Percentiles rank a stretch among this genome's conserved stretches.
Evolutionary conservation across 2,888 invertebrate species (phyloP).

Genomic region (Parapristionchus giblindavisi): DNA sequence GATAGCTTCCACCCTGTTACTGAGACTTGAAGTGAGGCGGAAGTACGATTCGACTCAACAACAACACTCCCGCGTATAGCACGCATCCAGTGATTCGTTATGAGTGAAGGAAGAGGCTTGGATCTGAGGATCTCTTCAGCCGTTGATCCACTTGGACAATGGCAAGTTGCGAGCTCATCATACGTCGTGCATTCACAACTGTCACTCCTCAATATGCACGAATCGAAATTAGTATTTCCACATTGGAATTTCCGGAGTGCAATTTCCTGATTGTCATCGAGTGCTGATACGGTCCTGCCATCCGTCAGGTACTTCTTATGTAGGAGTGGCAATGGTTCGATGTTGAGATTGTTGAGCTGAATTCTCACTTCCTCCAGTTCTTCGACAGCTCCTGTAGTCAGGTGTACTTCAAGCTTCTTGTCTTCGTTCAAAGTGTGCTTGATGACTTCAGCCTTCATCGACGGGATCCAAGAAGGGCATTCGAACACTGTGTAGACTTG

Average conservation of each 20-base stretch:
- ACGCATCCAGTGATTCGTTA: background rate
- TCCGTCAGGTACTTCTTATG: background rate
- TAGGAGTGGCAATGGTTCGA: background rate
- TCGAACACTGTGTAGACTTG: background rate
- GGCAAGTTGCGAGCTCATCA: background rate
- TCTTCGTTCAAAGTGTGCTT: background rate
- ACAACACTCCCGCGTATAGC: background rate
- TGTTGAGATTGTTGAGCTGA: background rate
- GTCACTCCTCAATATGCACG: no score
- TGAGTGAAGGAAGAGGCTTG: background rate
- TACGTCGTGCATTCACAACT: slow-evolving; percentile 1
- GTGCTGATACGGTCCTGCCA: background rate
- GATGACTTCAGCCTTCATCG: background rate
- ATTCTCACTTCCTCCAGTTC: background rate
- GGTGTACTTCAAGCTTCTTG: background rate
- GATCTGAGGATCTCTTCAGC: background rate
- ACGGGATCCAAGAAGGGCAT: background rate
- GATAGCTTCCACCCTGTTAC: background rate
- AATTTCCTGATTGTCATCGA: background rate
- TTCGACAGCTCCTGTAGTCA: background rate
- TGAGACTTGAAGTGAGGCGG: background rate
- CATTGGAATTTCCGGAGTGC: background rate
- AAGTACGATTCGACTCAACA: background rate
- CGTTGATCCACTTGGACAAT: background rate
- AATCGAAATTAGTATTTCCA: background rate